Conservation (phyloP, 2,888 invertebrate genomes). For the Pyrochroa serraticornis region DNA sequence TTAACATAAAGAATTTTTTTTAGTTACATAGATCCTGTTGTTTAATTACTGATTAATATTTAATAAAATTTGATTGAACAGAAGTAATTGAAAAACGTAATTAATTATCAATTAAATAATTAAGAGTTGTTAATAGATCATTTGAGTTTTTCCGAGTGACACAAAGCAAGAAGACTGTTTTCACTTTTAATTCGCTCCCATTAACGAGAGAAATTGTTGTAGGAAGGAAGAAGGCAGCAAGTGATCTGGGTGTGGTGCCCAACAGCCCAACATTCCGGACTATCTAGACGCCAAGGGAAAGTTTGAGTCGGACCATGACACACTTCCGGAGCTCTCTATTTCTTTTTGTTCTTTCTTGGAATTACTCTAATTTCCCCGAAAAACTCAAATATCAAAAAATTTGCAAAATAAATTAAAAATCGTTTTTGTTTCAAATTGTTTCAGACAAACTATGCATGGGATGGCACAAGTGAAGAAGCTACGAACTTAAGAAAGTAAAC, state of each 20-base stretch:
- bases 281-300: constrained; percentile 14
- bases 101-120: too few species aligned
- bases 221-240: constrained; percentile 14
- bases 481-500: constrained; percentile 18
- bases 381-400: too few species aligned
- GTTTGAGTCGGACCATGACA: constrained; percentile 13
- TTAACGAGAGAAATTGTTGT: constrained; percentile 17
- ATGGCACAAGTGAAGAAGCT: background rate
- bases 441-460: background rate
- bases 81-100: too few species aligned
- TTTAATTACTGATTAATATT: too few species aligned
- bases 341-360: background rate
- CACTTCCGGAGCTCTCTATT: constrained; percentile 13
- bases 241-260: constrained; percentile 15
- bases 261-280: constrained; percentile 4
- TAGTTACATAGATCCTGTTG: too few species aligned
- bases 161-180: background rate
- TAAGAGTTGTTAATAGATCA: too few species aligned
- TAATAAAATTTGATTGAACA: too few species aligned
- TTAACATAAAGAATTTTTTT: background rate
- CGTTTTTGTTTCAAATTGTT: too few species aligned
- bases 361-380: too few species aligned
- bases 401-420: too few species aligned
- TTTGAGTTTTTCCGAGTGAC: background rate
- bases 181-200: constrained; percentile 20